Evolutionary conservation across 1,140 invertebrate species (phyloP), one percentile per base, ranked within the genome.

Genomic region (Lepidurus arcticus): DNA sequence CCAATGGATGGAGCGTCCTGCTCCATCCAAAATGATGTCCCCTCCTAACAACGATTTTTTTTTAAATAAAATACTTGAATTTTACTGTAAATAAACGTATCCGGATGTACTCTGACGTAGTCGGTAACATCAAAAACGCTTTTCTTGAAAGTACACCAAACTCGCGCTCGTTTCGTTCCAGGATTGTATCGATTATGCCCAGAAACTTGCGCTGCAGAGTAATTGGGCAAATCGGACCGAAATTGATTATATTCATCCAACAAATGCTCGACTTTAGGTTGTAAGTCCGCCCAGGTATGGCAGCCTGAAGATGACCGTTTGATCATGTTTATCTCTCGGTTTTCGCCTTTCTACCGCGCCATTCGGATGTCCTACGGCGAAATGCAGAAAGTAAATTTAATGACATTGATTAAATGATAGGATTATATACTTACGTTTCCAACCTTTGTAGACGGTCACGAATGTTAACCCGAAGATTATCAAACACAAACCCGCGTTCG

Each of bases 71-170:
- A 16, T 65, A 21, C 8, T 1, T 47, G 7, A 16, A 16, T 65
- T 65, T 65, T 21, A n/a, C 2, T 13, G 0, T 7, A 76, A n/a
- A n/a, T 1, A 13, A n/a, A 45, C n/a, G 4, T 76, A 76, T 44
- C 81, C 13, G 88, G 88, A 84, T 90, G 89, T 24, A 82, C 80
- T 8, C 83, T 79, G 13, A 89, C 82, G 81, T 88, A 90, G 13
- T 89, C 85, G 5, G 89, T 89, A 65, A 90, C 85, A 81, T 90
- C 89, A 83, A 89, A 89, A 0, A 89, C 89, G 53, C 88, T 87
- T 86, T 85, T 83, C 81, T 85, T 85, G 81, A 83, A 89, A 1
- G 85, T 87, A 26, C 88, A 86, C 88, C 88, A 89, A 44, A 88
- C 85, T 13, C 16, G 21, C 6, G 53, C 16, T 1, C 0, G 6